phyloP scores from a whole-genome alignment of 2,888 invertebrate genomes.

The Mellilla xanthometata region DNA sequence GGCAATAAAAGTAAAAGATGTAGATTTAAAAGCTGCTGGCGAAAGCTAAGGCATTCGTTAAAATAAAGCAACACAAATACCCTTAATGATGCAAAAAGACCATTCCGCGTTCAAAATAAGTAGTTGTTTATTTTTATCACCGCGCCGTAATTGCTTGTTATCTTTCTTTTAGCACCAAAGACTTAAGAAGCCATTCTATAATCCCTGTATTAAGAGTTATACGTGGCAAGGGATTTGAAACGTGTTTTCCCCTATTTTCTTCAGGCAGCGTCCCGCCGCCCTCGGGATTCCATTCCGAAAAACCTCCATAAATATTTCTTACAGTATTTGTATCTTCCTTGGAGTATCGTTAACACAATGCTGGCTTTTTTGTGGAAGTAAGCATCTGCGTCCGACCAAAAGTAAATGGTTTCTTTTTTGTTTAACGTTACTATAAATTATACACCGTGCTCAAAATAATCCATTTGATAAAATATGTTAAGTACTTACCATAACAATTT shows the following conservation, averaged over 20 bases:
- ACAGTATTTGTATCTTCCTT: conserved; percentile 80
- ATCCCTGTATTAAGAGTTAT: conserved; percentile 79
- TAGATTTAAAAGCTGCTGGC: conserved; percentile 23
- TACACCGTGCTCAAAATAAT: no score
- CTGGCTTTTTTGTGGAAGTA: conserved; percentile 60
- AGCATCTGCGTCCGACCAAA: conserved; percentile 59
- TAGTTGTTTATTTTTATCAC: conserved; percentile 50
- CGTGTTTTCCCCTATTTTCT: conserved; percentile 75
- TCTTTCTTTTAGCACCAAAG: conserved; percentile 74
- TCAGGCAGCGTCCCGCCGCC: conserved; percentile 60
- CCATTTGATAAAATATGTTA: no score
- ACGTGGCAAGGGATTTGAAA: conserved; percentile 73
- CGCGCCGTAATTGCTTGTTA: conserved; percentile 71
- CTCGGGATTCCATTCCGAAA: conserved; percentile 74
- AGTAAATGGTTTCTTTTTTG: conserved; percentile 23
- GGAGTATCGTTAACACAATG: conserved; percentile 78
- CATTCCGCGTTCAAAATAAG: conserved; percentile 35
- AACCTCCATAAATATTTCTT: conserved; percentile 82
- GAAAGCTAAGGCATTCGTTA: conserved; percentile 18
- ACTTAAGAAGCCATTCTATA: conserved; percentile 75
- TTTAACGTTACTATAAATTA: background rate
- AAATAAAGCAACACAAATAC: conserved; percentile 29
- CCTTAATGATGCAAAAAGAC: conserved; percentile 31
- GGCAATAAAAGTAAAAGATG: conserved; percentile 18
- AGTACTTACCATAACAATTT: no score